Evolutionary conservation across 1,140 invertebrate genomes (phyloP).

Genomic region (Pachypeltis micranthus): DNA sequence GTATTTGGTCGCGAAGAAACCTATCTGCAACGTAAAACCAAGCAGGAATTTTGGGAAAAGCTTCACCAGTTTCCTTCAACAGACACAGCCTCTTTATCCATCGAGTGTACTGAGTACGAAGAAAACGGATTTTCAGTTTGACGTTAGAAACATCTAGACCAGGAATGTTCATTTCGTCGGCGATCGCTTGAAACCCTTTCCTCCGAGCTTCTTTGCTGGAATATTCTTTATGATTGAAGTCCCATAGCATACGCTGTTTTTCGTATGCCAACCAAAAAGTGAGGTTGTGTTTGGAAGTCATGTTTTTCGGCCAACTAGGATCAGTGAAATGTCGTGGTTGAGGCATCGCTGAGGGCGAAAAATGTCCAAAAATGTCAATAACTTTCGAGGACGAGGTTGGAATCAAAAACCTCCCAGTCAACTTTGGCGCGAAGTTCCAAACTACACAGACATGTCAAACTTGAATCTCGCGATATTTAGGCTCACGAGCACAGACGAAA

Average conservation of each 20-base stretch:
- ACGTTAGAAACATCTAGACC: background rate
- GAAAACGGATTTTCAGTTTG: constrained; percentile 2
- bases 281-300: background rate
- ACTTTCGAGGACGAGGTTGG: too few species aligned
- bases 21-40: background rate
- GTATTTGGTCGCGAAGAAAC: background rate
- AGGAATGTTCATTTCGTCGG: background rate
- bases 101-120: background rate
- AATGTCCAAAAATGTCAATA: too few species aligned
- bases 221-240: background rate
- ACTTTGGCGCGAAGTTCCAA: too few species aligned
- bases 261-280: background rate
- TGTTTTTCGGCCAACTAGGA: background rate
- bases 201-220: background rate
- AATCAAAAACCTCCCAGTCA: too few species aligned
- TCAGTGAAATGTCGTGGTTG: background rate
- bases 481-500: background rate
- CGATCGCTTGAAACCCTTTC: background rate
- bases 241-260: background rate
- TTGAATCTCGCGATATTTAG: too few species aligned
- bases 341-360: background rate
- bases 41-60: background rate
- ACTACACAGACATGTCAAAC: too few species aligned
- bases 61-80: background rate
- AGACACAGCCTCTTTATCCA: background rate